A percentile compares a stretch with the other conserved stretches of the same genome.
These are phyloP conservation scores for Lasioglossum malachurum DNA, from an alignment of 2,888 invertebrate genomes.

Conservation along the genomic window DNA sequence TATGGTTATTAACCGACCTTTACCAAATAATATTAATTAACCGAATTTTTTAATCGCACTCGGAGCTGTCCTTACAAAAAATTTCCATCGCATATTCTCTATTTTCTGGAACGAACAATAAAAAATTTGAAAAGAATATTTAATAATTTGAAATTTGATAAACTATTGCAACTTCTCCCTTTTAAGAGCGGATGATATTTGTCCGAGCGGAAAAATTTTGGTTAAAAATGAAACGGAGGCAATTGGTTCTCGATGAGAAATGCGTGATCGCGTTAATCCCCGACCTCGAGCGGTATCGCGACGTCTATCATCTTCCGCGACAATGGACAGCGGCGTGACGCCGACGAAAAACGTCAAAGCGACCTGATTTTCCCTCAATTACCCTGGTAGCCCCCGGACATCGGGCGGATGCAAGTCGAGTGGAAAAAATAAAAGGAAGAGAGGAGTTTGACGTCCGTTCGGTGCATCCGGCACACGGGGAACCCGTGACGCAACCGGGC, in stretches of 20 bases:
- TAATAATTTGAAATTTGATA: no score
- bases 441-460: conserved; percentile 79
- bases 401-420: conserved; percentile 73
- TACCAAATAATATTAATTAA: no score
- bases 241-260: background rate
- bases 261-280: conserved; percentile 22
- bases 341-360: conserved; percentile 57
- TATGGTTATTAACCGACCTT: no score
- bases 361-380: conserved; percentile 76
- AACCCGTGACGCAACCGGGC: conserved; percentile 62
- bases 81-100: no score
- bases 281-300: conserved; percentile 48
- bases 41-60: no score
- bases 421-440: conserved; percentile 65
- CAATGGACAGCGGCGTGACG: conserved; percentile 31
- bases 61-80: no score
- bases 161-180: no score
- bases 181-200: no score
- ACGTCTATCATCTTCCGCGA: conserved; percentile 39
- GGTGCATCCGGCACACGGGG: conserved; percentile 76
- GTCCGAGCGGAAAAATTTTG: background rate
- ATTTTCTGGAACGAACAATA: no score
- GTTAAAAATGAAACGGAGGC: background rate
- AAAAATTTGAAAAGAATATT: no score
- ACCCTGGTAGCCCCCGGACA: conserved; percentile 52